Percentiles rank a stretch among this genome's conserved stretches.
These are phyloP conservation scores for Colius striatus DNA, from an alignment of 2,113 vertebrate genomes.

Conservation along the genomic window DNA sequence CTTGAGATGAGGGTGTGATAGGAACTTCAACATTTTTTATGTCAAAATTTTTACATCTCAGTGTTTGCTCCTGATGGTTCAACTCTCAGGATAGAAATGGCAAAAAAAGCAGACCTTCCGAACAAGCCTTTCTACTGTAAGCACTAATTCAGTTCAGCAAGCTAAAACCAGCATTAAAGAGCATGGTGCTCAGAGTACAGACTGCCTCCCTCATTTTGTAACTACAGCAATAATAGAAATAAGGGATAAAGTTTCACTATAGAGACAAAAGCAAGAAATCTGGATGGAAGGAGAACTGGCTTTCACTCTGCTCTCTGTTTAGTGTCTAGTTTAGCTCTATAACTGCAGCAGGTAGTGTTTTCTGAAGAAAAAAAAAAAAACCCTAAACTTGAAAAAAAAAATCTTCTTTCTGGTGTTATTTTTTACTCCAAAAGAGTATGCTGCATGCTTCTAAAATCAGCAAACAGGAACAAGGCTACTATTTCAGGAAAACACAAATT, in stretches of 20 bases:
- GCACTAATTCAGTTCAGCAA: not conserved
- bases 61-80: not conserved
- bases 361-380: not conserved
- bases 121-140: not conserved
- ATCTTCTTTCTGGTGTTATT: not conserved
- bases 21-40: not conserved
- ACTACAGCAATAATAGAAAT: not conserved
- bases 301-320: not conserved
- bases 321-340: not conserved
- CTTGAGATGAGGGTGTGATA: not conserved
- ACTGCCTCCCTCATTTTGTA: not conserved
- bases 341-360: not conserved
- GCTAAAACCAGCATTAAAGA: not conserved
- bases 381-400: not conserved
- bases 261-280: not conserved
- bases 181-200: not conserved
- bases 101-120: not conserved
- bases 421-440: not conserved
- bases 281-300: not conserved
- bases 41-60: not conserved
- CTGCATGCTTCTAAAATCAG: not conserved
- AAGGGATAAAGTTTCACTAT: not conserved
- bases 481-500: not conserved
- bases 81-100: not conserved
- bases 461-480: not conserved